Conservation (phyloP, 2,888 invertebrate species). For the Horisme vitalbata region DNA sequence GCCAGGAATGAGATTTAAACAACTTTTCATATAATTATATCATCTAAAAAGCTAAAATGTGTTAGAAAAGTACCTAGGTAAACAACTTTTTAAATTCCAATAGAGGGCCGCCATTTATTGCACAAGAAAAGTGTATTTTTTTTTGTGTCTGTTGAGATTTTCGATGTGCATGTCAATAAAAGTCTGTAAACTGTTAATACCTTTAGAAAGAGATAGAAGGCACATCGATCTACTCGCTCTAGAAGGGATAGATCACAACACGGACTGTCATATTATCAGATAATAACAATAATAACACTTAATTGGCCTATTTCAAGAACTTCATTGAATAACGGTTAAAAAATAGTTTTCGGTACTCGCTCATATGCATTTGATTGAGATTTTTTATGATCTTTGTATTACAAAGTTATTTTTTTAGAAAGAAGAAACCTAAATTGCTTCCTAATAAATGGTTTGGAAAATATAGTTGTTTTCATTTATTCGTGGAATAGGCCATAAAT, state of each 20-base stretch:
- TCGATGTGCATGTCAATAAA: conserved; percentile 53
- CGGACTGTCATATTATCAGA: conserved; percentile 35
- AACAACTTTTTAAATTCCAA: no score
- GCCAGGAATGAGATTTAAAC: no score
- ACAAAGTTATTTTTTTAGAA: no score
- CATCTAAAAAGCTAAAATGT: no score
- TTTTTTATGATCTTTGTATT: no score
- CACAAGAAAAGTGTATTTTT: conserved; percentile 7
- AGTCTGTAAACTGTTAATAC: conserved; percentile 50
- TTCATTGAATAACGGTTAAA: background rate
- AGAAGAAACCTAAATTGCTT: no score
- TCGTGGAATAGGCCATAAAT: conserved; percentile 10
- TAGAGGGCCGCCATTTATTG: conserved; percentile 16
- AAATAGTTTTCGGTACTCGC: no score
- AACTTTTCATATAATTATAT: no score
- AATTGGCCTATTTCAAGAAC: conserved; percentile 14
- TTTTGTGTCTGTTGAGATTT: no score
- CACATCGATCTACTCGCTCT: conserved; percentile 47
- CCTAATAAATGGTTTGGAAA: no score
- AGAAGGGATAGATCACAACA: conserved; percentile 46
- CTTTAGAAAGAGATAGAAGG: conserved; percentile 50
- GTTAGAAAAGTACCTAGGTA: no score
- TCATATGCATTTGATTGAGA: no score
- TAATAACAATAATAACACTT: conserved; percentile 34
- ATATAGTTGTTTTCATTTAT: background rate